Percentiles rank a stretch among this genome's conserved stretches.
These are phyloP conservation scores for Gallinago nigripennis DNA, from an alignment of 2,797 vertebrate genomes.

Conservation along the genomic window DNA sequence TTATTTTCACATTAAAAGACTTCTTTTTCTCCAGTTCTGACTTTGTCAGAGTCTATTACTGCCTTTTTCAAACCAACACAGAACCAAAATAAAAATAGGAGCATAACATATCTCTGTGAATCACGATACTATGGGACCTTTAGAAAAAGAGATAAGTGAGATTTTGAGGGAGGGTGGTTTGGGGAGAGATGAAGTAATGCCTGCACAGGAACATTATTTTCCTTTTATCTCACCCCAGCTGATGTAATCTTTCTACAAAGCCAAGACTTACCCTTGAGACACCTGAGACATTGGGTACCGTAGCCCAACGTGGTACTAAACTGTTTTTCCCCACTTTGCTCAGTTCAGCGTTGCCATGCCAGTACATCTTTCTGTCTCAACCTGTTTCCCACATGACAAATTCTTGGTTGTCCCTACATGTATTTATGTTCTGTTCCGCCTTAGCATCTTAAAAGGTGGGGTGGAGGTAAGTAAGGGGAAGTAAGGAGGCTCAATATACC, in stretches of 20 bases:
- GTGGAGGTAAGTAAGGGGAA: not conserved
- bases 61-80: not conserved
- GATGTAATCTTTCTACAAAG: not conserved
- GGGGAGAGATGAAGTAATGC: not conserved
- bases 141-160: not conserved
- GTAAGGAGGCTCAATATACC: not conserved
- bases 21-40: not conserved
- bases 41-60: not conserved
- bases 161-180: not conserved
- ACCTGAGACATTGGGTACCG: not conserved
- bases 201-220: not conserved
- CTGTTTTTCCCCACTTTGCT: not conserved
- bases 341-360: not conserved
- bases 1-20: not conserved
- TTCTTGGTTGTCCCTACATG: not conserved
- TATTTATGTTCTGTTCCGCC: not conserved
- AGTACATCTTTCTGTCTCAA: accelerated
- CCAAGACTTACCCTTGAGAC: not conserved
- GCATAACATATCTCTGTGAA: not conserved
- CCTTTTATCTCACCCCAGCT: not conserved
- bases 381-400: not conserved
- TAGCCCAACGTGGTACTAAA: not conserved
- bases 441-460: not conserved
- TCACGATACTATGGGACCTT: not conserved
- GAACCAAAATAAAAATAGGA: not conserved